phyloP scores from a whole-genome alignment of 2,888 invertebrate genomes.

The Empis livida region DNA sequence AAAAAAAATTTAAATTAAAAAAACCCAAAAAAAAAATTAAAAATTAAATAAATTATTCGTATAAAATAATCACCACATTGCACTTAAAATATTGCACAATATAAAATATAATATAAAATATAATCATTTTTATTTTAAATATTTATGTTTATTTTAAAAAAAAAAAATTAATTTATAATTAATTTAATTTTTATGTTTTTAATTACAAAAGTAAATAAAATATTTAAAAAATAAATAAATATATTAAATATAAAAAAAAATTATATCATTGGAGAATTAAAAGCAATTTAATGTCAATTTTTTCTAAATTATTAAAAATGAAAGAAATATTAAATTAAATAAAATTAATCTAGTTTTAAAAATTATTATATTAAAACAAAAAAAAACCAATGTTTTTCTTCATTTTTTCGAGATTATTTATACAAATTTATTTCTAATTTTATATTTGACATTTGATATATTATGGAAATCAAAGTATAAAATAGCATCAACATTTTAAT shows the following conservation, averaged over 20 bases:
- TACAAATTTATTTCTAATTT: too few relatives aligned
- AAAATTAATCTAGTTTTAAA: background rate
- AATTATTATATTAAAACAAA: too few relatives aligned
- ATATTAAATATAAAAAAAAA: background rate
- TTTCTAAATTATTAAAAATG: background rate
- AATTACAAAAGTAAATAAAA: too few relatives aligned
- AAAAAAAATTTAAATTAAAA: background rate
- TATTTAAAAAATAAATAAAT: too few relatives aligned
- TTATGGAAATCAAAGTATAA: too few relatives aligned
- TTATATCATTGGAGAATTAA: slow-evolving; percentile 1
- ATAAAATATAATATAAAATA: background rate
- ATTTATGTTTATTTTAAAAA: background rate
- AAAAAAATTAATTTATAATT: background rate
- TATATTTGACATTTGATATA: too few relatives aligned
- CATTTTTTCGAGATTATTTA: too few relatives aligned
- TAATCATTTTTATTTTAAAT: too few relatives aligned
- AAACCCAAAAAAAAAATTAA: too few relatives aligned
- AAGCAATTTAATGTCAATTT: slow-evolving; percentile 1
- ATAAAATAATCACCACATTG: background rate
- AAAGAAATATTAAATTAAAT: background rate
- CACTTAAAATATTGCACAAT: background rate
- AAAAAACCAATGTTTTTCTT: too few relatives aligned
- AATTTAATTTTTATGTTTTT: background rate
- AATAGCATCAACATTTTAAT: too few relatives aligned
- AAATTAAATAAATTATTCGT: background rate